Evolutionary conservation across 2,888 invertebrate genomes (phyloP).

Genomic region (Neria commutata): DNA sequence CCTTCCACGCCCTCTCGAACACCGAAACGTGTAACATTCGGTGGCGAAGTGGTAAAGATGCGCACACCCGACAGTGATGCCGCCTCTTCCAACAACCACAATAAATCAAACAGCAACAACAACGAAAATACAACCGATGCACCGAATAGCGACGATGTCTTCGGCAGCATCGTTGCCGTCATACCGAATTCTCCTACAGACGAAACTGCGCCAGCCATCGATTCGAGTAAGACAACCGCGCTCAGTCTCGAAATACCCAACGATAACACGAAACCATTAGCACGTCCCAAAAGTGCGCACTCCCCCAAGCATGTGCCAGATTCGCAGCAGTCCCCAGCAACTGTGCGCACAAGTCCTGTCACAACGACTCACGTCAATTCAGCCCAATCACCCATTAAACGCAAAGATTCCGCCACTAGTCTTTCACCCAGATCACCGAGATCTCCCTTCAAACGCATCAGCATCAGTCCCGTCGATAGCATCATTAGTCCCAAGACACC

Average conservation of each 20-base stretch:
- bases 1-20: conserved; percentile 63
- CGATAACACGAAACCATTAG: conserved; percentile 59
- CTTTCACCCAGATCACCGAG: conserved; percentile 43
- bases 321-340: neutral
- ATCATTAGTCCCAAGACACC: conserved; percentile 60
- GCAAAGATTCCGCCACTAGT: conserved; percentile 24
- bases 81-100: conserved; percentile 59
- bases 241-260: conserved; percentile 57
- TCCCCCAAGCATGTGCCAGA: conserved; percentile 11
- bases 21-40: conserved; percentile 79
- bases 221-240: conserved; percentile 39
- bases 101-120: conserved; percentile 20
- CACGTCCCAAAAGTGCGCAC: conserved; percentile 22
- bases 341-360: neutral
- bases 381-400: conserved; percentile 33
- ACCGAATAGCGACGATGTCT: neutral
- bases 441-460: conserved; percentile 50
- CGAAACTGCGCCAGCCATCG: too few relatives aligned
- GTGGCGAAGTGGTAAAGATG: conserved; percentile 85
- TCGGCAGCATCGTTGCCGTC: neutral
- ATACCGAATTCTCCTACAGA: too few relatives aligned
- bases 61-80: conserved; percentile 85
- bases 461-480: conserved; percentile 63
- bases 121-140: neutral
- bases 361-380: conserved; percentile 14